Evolutionary conservation across 2,113 vertebrate genomes (phyloP).

Genomic region (Oreochromis aureus): DNA sequence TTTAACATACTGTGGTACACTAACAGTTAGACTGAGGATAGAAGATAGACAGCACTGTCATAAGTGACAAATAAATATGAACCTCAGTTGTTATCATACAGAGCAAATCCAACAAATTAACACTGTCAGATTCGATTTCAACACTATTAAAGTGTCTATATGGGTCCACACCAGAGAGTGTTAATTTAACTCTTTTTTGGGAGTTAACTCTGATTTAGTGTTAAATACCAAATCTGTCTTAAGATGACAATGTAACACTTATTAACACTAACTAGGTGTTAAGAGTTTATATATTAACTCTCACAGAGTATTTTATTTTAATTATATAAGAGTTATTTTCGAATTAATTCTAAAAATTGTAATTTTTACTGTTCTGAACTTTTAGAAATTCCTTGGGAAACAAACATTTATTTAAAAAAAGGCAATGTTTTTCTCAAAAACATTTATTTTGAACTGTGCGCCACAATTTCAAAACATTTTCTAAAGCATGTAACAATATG

Average conservation of each 20-base stretch:
- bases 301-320: not conserved
- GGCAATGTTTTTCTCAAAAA: not conserved
- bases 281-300: not conserved
- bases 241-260: not conserved
- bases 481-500: not conserved
- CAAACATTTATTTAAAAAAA: not conserved
- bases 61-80: not conserved
- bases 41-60: not conserved
- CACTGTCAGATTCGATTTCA: not conserved
- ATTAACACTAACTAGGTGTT: not conserved
- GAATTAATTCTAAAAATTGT: not conserved
- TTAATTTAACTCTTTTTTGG: not conserved
- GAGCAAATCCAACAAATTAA: not conserved
- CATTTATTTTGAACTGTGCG: not conserved
- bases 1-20: not conserved
- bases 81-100: not conserved
- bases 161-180: not conserved
- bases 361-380: not conserved
- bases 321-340: not conserved
- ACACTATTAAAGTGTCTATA: not conserved
- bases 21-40: not conserved
- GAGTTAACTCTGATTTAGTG: not conserved
- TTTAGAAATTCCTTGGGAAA: not conserved
- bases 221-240: not conserved
- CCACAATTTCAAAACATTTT: not conserved